These are phyloP conservation scores for Strigamia crassipes DNA, from an alignment of 2,888 invertebrate genomes.

Conservation along the genomic window DNA sequence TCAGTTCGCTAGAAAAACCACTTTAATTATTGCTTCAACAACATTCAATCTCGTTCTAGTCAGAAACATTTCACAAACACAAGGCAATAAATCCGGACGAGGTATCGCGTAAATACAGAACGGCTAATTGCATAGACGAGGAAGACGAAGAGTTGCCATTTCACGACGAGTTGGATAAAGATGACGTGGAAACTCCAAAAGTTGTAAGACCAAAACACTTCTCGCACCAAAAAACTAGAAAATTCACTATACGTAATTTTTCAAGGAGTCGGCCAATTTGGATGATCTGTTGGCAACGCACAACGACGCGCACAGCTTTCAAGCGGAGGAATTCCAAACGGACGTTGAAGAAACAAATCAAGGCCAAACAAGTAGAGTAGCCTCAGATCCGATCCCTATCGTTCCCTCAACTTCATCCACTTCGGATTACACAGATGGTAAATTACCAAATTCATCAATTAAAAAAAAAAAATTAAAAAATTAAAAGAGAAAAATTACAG, in stretches of 20 bases:
- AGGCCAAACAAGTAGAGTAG: conserved; percentile 41
- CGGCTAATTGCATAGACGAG: conserved; percentile 52
- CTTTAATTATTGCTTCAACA: background rate
- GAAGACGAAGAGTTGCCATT: conserved; percentile 51
- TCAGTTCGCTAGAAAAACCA: background rate
- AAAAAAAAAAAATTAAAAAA: background rate
- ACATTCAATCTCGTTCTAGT: conserved; percentile 1
- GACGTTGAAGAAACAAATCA: background rate
- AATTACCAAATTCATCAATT: background rate
- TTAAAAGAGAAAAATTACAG: background rate
- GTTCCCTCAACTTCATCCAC: background rate
- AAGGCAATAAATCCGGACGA: background rate
- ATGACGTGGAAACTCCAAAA: conserved; percentile 28
- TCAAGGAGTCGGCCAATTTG: background rate
- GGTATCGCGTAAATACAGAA: background rate
- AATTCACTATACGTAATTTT: no score
- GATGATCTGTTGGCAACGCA: background rate
- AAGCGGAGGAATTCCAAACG: background rate
- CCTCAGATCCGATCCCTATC: conserved; percentile 25
- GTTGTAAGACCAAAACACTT: conserved; percentile 14
- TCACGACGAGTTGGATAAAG: conserved; percentile 50
- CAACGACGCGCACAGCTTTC: background rate
- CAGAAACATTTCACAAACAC: background rate
- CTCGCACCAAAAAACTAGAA: background rate
- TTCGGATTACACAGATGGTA: background rate